phyloP scores from a whole-genome alignment of 2,797 vertebrate species.

The Hafferia zeledoni region DNA sequence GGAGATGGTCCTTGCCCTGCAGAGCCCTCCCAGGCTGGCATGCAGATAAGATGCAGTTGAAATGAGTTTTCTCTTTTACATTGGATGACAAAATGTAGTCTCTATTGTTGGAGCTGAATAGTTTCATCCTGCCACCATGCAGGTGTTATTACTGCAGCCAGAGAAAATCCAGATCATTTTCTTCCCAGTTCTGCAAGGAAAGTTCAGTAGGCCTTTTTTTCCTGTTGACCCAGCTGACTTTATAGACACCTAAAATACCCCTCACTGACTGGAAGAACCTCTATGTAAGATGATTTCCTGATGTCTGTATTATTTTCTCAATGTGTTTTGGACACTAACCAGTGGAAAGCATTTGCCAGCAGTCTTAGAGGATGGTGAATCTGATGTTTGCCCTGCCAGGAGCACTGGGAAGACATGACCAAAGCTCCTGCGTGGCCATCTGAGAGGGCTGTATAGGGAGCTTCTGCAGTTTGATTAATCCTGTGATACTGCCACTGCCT shows the following conservation, averaged over 20 bases:
- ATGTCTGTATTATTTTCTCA: not conserved
- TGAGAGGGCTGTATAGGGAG: accelerated
- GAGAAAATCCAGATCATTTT: not conserved
- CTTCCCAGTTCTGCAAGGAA: not conserved
- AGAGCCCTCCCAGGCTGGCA: not conserved
- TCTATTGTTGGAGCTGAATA: not conserved
- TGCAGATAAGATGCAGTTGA: not conserved
- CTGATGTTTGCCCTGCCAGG: not conserved
- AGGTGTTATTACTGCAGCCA: not conserved
- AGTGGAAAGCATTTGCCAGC: not conserved
- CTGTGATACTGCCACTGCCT: not conserved
- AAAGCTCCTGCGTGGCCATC: not conserved
- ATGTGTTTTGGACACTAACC: not conserved
- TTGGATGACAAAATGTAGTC: not conserved
- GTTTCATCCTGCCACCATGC: not conserved
- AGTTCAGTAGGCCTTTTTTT: not conserved
- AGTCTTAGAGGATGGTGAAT: not conserved
- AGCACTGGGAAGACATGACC: not conserved
- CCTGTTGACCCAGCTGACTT: not conserved
- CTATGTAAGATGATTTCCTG: not conserved
- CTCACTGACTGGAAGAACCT: not conserved
- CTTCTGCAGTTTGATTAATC: not conserved
- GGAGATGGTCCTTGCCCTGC: not conserved
- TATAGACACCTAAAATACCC: not conserved
- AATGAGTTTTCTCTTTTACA: not conserved